Evolutionary conservation across 1,140 invertebrate species (phyloP).

Genomic region (Zaprionus taronus): DNA sequence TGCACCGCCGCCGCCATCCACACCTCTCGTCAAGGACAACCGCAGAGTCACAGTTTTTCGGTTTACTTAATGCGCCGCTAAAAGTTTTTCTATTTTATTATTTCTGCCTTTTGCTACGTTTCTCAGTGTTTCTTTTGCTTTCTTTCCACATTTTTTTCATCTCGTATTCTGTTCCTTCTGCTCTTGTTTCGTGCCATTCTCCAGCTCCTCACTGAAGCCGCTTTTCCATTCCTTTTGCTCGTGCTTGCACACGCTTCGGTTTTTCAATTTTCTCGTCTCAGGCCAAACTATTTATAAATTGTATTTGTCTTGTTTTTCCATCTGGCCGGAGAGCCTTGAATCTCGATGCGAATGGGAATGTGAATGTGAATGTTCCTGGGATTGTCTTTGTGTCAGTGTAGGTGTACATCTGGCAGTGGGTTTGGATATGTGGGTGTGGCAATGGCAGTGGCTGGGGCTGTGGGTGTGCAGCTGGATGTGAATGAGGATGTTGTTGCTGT

Average conservation of each 20-base stretch:
- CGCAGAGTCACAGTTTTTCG: constrained; percentile 76
- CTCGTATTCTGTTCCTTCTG: constrained; percentile 10
- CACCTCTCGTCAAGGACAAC: constrained; percentile 67
- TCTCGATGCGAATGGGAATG: constrained; percentile 28
- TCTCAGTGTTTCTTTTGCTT: constrained; percentile 20
- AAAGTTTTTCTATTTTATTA: constrained; percentile 83
- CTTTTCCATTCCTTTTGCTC: constrained; percentile 11
- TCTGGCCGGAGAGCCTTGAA: constrained; percentile 42
- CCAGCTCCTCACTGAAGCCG: neutral
- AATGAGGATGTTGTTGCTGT: constrained; percentile 1
- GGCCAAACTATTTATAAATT: constrained; percentile 77
- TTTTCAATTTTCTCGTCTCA: constrained; percentile 72
- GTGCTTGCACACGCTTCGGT: constrained; percentile 38
- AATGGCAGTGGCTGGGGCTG: neutral
- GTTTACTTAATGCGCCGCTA: constrained; percentile 81
- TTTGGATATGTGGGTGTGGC: neutral
- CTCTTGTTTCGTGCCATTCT: neutral
- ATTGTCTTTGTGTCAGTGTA: neutral
- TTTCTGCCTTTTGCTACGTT: constrained; percentile 66
- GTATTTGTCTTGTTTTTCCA: constrained; percentile 66
- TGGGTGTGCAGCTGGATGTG: neutral
- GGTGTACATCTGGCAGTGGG: neutral
- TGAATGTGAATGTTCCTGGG: neutral
- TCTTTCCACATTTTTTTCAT: neutral
- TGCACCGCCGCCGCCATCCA: neutral